A percentile compares a stretch with the other conserved stretches of the same genome.
Conservation (phyloP, 2,113 vertebrate species). For the Odocoileus virginianus region DNA sequence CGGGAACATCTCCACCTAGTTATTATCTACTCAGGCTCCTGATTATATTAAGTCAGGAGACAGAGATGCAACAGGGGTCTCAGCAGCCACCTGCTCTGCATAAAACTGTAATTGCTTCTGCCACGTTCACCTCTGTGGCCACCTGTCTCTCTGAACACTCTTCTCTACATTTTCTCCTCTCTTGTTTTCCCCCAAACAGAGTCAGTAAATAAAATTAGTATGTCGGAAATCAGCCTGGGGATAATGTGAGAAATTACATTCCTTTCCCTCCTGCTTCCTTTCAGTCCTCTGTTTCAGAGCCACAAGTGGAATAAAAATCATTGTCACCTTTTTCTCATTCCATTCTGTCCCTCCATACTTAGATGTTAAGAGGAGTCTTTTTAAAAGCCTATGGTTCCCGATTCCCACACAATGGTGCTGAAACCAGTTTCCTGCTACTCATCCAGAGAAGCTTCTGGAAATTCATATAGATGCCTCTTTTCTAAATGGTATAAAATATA, state of each 20-base stretch:
- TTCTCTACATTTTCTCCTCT: neutral
- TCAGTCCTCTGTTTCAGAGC: neutral
- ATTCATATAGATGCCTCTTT: neutral
- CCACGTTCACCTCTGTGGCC: neutral
- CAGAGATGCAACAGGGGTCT: slow-evolving; percentile 9
- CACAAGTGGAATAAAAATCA: neutral
- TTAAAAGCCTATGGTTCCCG: neutral
- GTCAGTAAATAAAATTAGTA: neutral
- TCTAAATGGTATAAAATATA: neutral
- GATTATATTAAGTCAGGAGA: slow-evolving; percentile 68
- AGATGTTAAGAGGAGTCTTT: neutral
- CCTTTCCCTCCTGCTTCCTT: neutral
- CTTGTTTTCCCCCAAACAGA: neutral
- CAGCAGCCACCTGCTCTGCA: neutral
- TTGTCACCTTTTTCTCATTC: neutral
- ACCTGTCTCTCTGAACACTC: neutral
- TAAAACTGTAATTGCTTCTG: neutral
- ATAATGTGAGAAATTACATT: neutral
- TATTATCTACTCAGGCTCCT: slow-evolving; percentile 70
- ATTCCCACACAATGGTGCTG: neutral
- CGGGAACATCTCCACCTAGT: slow-evolving; percentile 73
- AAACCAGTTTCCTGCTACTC: neutral
- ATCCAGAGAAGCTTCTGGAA: neutral
- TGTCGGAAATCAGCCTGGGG: neutral
- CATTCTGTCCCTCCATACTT: neutral